phyloP scores from a whole-genome alignment of 1,140 invertebrate species.

The Cryptotermes secundus region DNA sequence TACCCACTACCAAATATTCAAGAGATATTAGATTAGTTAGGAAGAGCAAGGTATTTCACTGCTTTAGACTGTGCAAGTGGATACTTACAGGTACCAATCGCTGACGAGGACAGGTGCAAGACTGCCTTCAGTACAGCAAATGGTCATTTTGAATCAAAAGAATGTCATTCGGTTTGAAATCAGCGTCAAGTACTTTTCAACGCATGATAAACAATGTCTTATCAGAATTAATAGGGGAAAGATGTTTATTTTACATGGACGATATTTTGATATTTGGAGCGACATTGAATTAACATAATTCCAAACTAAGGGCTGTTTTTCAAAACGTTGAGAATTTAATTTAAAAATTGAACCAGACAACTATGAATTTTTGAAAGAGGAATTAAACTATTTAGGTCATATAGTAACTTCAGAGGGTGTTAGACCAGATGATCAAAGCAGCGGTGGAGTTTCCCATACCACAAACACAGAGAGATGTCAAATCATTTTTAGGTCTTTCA shows the following conservation, averaged over 20 bases:
- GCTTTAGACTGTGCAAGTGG: constrained; percentile 45
- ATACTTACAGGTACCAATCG: constrained; percentile 39
- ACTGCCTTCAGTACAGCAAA: constrained; percentile 49
- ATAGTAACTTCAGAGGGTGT: constrained; percentile 38
- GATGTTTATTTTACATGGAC: constrained; percentile 30
- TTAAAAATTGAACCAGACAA: constrained; percentile 43
- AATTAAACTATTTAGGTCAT: constrained; percentile 42
- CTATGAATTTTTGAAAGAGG: constrained; percentile 41
- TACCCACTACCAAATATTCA: constrained; percentile 38
- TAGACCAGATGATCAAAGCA: no score
- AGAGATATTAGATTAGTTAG: constrained; percentile 44
- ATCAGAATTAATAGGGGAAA: constrained; percentile 26
- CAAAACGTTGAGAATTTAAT: constrained; percentile 18
- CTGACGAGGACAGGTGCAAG: constrained; percentile 46
- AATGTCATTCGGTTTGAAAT: constrained; percentile 45
- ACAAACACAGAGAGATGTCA: constrained; percentile 37
- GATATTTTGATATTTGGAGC: constrained; percentile 25
- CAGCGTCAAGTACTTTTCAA: constrained; percentile 45
- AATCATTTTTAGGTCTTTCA: constrained; percentile 40
- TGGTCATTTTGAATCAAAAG: constrained; percentile 44
- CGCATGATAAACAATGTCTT: constrained; percentile 40
- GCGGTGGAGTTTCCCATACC: constrained; percentile 38
- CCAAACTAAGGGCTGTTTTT: neutral
- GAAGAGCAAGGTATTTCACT: constrained; percentile 42
- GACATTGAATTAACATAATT: neutral